These are phyloP conservation scores for Sminthurides bifidus DNA, from an alignment of 1,140 invertebrate genomes.

Conservation along the genomic window DNA sequence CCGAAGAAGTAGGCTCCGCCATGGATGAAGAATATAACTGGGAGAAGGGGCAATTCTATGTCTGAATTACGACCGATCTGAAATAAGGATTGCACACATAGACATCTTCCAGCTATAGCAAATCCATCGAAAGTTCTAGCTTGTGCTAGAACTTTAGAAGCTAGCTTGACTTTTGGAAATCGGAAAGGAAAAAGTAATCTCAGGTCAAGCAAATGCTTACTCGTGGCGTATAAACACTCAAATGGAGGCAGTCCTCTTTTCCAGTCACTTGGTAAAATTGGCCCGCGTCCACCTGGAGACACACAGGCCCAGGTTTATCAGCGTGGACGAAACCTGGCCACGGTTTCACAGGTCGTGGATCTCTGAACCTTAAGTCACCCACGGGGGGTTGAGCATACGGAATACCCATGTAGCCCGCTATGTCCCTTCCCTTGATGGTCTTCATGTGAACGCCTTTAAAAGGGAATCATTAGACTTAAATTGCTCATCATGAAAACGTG, in stretches of 20 bases:
- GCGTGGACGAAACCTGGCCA: neutral
- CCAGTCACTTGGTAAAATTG: constrained; percentile 13
- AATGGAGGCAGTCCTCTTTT: constrained; percentile 24
- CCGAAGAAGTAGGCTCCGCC: constrained; percentile 12
- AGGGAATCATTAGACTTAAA: too few species aligned
- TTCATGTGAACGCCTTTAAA: neutral
- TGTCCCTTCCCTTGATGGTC: neutral
- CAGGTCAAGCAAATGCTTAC: neutral
- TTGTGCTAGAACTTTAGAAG: neutral
- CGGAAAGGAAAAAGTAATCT: neutral
- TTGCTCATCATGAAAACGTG: too few species aligned
- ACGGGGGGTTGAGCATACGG: constrained; percentile 39
- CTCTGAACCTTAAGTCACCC: constrained; percentile 35
- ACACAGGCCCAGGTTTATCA: neutral
- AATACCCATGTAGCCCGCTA: constrained; percentile 35
- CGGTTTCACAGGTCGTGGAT: neutral
- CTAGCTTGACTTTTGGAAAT: neutral
- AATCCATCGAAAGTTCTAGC: too few species aligned
- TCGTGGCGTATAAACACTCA: constrained; percentile 16
- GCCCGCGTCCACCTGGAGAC: constrained; percentile 6
- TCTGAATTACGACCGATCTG: too few species aligned
- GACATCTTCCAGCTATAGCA: too few species aligned
- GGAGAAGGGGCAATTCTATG: too few species aligned
- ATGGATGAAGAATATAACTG: constrained; percentile 13
- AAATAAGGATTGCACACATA: too few species aligned